Conservation (phyloP, 2,888 invertebrate species). For the Nemurella pictetii region DNA sequence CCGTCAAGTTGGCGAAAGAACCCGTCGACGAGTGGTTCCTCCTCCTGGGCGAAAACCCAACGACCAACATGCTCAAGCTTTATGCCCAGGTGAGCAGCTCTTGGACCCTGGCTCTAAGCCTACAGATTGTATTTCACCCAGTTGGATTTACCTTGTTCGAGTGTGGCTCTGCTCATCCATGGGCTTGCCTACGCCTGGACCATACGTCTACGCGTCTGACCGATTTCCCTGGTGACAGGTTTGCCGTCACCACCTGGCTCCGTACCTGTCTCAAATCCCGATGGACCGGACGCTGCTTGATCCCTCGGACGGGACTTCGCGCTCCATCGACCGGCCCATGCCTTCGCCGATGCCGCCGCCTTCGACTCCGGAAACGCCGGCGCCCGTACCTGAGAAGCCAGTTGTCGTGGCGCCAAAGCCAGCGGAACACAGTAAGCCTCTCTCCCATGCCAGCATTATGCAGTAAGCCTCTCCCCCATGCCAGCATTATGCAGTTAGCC, state of each 20-base stretch:
- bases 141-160: too few relatives aligned
- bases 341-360: slow-evolving; percentile 62
- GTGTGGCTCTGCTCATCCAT: too few relatives aligned
- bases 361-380: slow-evolving; percentile 44
- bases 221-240: slow-evolving; percentile 51
- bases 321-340: slow-evolving; percentile 51
- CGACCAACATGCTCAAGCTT: slow-evolving; percentile 80
- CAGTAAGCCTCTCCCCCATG: too few relatives aligned
- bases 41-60: slow-evolving; percentile 75
- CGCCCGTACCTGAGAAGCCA: slow-evolving; percentile 52
- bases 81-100: slow-evolving; percentile 73
- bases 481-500: too few relatives aligned
- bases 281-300: slow-evolving; percentile 74
- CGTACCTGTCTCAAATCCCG: slow-evolving; percentile 73
- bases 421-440: slow-evolving; percentile 42
- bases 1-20: slow-evolving; percentile 63
- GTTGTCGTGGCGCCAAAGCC: slow-evolving; percentile 60
- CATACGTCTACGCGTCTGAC: not conserved
- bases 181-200: not conserved
- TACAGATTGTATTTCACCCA: not conserved
- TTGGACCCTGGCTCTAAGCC: not conserved
- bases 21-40: slow-evolving; percentile 90
- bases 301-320: slow-evolving; percentile 58
- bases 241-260: slow-evolving; percentile 74
- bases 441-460: too few relatives aligned